These are phyloP conservation scores for Phrynocephalus vlangalii DNA, from an alignment of 2,797 vertebrate genomes.

Conservation along the genomic window DNA sequence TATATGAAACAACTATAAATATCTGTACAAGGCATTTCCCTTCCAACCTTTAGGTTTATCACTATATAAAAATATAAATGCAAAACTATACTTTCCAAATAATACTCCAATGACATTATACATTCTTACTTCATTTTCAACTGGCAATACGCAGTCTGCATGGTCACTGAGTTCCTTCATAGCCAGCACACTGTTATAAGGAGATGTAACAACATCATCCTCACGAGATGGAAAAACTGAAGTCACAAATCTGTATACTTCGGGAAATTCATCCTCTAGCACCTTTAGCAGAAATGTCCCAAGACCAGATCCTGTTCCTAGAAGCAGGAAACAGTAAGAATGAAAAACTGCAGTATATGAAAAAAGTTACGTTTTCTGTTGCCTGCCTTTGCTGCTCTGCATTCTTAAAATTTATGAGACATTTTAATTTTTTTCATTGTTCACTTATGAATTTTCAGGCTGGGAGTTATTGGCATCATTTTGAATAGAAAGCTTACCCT, in stretches of 20 bases:
- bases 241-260: slow-evolving; percentile 92
- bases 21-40: background rate
- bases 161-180: slow-evolving; percentile 95
- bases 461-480: background rate
- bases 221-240: slow-evolving; percentile 92
- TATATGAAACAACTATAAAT: background rate
- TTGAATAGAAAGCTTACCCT: background rate
- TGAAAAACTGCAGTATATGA: background rate
- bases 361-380: background rate
- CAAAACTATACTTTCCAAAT: background rate
- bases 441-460: background rate
- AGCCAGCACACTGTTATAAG: slow-evolving; percentile 95
- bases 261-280: slow-evolving; percentile 94
- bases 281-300: slow-evolving; percentile 91
- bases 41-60: background rate
- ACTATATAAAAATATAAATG: background rate
- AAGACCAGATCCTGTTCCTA: slow-evolving; percentile 95
- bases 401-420: background rate
- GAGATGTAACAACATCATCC: slow-evolving; percentile 96
- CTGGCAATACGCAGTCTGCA: slow-evolving; percentile 93
- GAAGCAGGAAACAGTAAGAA: slow-evolving; percentile 32
- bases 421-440: background rate
- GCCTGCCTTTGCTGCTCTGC: background rate
- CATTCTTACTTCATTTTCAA: slow-evolving; percentile 92
- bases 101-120: slow-evolving; percentile 17